A percentile compares a stretch with the other conserved stretches of the same genome.
Conservation (phyloP, 2,797 vertebrate genomes). For the Hemibagrus guttatus region DNA sequence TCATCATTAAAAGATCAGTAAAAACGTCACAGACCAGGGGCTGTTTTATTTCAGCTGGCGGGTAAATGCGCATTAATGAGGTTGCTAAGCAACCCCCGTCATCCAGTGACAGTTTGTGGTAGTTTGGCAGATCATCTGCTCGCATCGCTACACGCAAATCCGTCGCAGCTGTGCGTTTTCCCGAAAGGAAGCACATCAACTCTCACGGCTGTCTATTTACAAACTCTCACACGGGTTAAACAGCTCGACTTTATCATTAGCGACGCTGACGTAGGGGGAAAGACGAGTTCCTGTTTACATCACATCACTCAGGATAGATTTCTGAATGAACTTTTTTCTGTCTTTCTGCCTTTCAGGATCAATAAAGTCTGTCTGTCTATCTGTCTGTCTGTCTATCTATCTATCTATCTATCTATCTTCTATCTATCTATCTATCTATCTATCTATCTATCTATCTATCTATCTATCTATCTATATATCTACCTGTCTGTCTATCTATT, state of each 20-base stretch:
- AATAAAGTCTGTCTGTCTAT: too few relatives aligned
- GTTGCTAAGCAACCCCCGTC: constrained; percentile 70
- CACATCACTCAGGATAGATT: not conserved
- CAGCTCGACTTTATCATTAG: constrained; percentile 41
- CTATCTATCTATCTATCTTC: too few relatives aligned
- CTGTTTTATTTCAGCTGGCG: not conserved
- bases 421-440: too few relatives aligned
- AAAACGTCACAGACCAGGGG: not conserved
- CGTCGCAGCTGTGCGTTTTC: constrained; percentile 44
- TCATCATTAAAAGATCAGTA: not conserved
- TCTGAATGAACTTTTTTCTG: too few relatives aligned
- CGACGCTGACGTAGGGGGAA: not conserved
- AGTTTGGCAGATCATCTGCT: constrained; percentile 44
- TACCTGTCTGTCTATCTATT: too few relatives aligned
- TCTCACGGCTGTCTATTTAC: constrained; percentile 28
- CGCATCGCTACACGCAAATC: constrained; percentile 48
- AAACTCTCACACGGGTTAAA: constrained; percentile 36
- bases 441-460: too few relatives aligned
- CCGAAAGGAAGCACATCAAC: constrained; percentile 23
- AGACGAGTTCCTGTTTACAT: constrained; percentile 32
- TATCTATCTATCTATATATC: too few relatives aligned
- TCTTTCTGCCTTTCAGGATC: too few relatives aligned
- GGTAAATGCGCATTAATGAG: constrained; percentile 46
- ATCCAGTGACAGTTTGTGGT: constrained; percentile 50
- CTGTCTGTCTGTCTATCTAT: too few relatives aligned